A percentile compares a stretch with the other conserved stretches of the same genome.
Conservation (phyloP, 2,888 invertebrate genomes). For the Thysanoteuthis rhombus region DNA sequence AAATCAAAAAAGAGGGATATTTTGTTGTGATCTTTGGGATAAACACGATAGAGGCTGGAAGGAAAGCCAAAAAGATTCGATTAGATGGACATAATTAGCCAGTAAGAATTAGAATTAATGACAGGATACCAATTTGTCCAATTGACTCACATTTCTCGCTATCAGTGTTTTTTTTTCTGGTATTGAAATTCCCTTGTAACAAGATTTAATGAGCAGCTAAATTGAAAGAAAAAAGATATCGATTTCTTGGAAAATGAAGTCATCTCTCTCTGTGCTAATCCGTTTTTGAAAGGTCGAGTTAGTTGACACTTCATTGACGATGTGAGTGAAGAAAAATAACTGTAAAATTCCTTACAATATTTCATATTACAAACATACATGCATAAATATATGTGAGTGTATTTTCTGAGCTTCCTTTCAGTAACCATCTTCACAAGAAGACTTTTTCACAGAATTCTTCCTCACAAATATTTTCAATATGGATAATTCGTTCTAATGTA, state of each 20-base stretch:
- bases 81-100: too few species aligned
- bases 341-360: too few species aligned
- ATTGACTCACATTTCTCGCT: too few species aligned
- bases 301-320: background rate
- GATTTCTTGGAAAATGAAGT: background rate
- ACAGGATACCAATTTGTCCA: too few species aligned
- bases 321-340: background rate
- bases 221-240: background rate
- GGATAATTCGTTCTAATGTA: background rate
- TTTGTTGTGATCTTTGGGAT: too few species aligned
- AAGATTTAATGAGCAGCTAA: background rate
- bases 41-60: too few species aligned
- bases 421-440: background rate
- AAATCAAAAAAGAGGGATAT: too few species aligned
- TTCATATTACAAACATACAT: too few species aligned
- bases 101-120: too few species aligned
- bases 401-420: background rate
- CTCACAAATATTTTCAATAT: background rate
- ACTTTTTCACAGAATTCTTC: background rate
- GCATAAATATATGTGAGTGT: background rate
- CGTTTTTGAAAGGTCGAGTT: background rate
- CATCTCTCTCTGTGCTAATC: background rate
- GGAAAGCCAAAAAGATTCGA: too few species aligned
- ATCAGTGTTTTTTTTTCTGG: too few species aligned
- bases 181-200: background rate